phyloP scores from a whole-genome alignment of 2,797 vertebrate genomes.

The Neostethus bicornis region DNA sequence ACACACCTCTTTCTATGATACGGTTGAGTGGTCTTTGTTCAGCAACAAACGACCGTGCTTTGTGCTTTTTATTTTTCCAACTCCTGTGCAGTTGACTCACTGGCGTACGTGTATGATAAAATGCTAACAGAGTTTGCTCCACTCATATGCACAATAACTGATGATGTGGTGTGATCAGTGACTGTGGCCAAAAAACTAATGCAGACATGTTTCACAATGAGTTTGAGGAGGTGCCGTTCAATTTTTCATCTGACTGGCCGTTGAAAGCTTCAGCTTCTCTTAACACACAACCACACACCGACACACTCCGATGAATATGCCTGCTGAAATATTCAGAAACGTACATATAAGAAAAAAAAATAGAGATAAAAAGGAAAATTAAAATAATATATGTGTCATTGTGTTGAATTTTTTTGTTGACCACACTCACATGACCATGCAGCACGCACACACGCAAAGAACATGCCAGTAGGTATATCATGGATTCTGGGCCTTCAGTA shows the following conservation, averaged over 20 bases:
- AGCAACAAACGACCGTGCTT: slow-evolving; percentile 65
- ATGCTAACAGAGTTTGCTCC: slow-evolving; percentile 62
- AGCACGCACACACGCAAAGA: slow-evolving; percentile 20
- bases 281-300: slow-evolving; percentile 35
- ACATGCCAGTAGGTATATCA: slow-evolving; percentile 69
- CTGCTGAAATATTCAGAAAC: slow-evolving; percentile 13
- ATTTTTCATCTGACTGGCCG: slow-evolving; percentile 67
- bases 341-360: slow-evolving; percentile 28
- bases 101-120: slow-evolving; percentile 47
- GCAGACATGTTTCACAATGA: slow-evolving; percentile 67
- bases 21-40: slow-evolving; percentile 62
- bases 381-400: slow-evolving; percentile 35
- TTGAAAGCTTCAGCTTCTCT: slow-evolving; percentile 58
- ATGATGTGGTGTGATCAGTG: slow-evolving; percentile 66
- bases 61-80: slow-evolving; percentile 67
- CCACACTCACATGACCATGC: slow-evolving; percentile 32
- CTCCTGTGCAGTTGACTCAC: slow-evolving; percentile 63
- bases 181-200: slow-evolving; percentile 67
- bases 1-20: slow-evolving; percentile 35
- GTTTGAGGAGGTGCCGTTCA: slow-evolving; percentile 60
- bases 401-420: slow-evolving; percentile 40
- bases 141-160: slow-evolving; percentile 62
- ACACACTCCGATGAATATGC: slow-evolving; percentile 21
- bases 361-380: slow-evolving; percentile 21
- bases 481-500: slow-evolving; percentile 58